Evolutionary conservation across 2,797 vertebrate genomes (phyloP), one percentile per base, ranked within the genome.

Genomic region (Lepus oiostolus): DNA sequence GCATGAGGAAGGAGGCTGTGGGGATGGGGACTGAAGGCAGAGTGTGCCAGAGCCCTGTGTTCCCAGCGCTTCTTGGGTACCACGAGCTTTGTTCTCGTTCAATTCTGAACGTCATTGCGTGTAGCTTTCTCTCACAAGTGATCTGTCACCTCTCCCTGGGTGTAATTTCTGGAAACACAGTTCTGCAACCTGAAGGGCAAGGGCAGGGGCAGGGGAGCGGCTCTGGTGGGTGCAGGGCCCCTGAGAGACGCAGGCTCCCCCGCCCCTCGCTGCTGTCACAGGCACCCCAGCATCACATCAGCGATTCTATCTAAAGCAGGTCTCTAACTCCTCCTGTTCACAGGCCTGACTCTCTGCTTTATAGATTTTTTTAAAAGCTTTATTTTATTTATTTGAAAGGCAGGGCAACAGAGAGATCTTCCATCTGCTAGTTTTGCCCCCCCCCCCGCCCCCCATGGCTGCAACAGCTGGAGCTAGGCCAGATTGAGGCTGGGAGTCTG

Each of bases 1-100:
- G 9, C 50, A n/a, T 0, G 0, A 26, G 74, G 19, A 17, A 30
- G 38, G 35, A 2, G 0, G 68, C 12, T 54, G 35, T 2, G 0
- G 60, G 30, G 58, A 19, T 12, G 4, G 65, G 65, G 17, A 22
- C 0, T 3, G 60, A 9, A 13, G 16, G 58, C 75, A 26, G 12
- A 1, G 0, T 1, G 2, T 65, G 24, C 4, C 1, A 26, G 7
- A 32, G 24, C 17, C 4, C 58, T 16, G 2, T 4, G 21, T 65
- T 67, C 30, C 71, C 17, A 2, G 38, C 9, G 1, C 68, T 50
- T 60, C 30, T 81, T 4, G 5, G 1, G 0, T 6, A 77, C 52
- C 88, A 19, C 80, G 74, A 72, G 4, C 65, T 24, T 42, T 14
- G 26, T 67, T 79, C 50, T 65, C 1, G 10, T 52, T 26, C 3